These are phyloP conservation scores for Lagopus leucura DNA, from an alignment of 2,113 vertebrate genomes.

Conservation along the genomic window DNA sequence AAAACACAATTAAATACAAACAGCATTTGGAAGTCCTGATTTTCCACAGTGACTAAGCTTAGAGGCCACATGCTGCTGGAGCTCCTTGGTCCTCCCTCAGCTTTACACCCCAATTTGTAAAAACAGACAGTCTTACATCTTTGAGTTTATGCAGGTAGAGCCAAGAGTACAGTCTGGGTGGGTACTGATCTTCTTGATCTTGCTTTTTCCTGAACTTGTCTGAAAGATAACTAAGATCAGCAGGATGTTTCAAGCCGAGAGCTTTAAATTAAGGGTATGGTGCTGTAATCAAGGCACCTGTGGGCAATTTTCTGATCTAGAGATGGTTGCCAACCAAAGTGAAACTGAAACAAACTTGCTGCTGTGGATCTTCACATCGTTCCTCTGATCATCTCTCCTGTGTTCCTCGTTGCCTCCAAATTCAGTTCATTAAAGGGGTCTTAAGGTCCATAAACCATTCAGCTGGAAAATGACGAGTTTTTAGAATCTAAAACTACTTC, in stretches of 20 bases:
- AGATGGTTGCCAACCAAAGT: background rate
- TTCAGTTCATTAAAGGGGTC: background rate
- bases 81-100: slow-evolving; percentile 20
- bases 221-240: background rate
- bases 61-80: slow-evolving; percentile 2
- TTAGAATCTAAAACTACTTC: background rate
- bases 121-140: background rate
- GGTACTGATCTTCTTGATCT: background rate
- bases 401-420: background rate
- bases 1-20: background rate
- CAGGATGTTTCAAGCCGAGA: background rate
- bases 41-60: slow-evolving; percentile 3
- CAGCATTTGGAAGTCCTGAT: background rate
- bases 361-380: background rate
- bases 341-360: slow-evolving; percentile 15
- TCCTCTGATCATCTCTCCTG: background rate
- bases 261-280: background rate
- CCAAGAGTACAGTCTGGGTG: background rate
- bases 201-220: background rate
- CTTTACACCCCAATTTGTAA: slow-evolving; percentile 17
- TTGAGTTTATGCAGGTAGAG: background rate
- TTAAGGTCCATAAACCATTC: background rate
- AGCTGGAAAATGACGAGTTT: background rate
- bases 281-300: background rate
- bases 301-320: slow-evolving; percentile 45